Percentiles rank a stretch among this genome's conserved stretches.
Evolutionary conservation across 2,797 vertebrate species (phyloP).

Genomic region (Lepidocolaptes lacrymiger): DNA sequence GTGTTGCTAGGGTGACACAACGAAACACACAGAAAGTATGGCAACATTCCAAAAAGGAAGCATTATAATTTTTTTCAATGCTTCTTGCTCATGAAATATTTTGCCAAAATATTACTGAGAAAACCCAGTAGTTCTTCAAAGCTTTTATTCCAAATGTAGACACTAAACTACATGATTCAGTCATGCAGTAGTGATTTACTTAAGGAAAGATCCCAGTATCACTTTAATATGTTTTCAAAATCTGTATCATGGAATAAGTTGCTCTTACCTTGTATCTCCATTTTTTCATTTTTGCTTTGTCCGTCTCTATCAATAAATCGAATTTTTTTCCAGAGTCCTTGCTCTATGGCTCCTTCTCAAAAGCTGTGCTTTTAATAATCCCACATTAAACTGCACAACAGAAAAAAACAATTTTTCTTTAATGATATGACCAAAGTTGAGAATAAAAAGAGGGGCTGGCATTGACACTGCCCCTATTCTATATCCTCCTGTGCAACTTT

Average conservation of each 20-base stretch:
- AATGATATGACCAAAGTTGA: not conserved
- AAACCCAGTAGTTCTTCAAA: constrained; percentile 14
- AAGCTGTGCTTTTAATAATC: not conserved
- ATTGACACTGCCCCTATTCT: not conserved
- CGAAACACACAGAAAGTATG: not conserved
- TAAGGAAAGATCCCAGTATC: not conserved
- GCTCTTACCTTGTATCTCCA: not conserved
- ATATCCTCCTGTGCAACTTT: not conserved
- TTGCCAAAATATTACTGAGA: constrained; percentile 28
- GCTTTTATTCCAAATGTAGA: not conserved
- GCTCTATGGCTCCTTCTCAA: not conserved
- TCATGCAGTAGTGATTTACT: not conserved
- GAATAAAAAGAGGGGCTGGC: not conserved
- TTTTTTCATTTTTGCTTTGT: not conserved
- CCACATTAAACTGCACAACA: not conserved
- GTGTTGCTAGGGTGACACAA: constrained; percentile 34
- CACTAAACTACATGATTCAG: not conserved
- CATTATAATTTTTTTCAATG: not conserved
- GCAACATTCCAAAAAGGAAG: constrained; percentile 34
- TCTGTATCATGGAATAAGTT: not conserved
- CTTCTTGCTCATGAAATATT: not conserved
- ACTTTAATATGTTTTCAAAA: not conserved
- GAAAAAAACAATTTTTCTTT: not conserved
- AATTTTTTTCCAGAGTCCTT: not conserved
- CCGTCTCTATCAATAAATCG: not conserved